Evolutionary conservation across 2,888 invertebrate genomes (phyloP).

Genomic region (Volucella zonaria): DNA sequence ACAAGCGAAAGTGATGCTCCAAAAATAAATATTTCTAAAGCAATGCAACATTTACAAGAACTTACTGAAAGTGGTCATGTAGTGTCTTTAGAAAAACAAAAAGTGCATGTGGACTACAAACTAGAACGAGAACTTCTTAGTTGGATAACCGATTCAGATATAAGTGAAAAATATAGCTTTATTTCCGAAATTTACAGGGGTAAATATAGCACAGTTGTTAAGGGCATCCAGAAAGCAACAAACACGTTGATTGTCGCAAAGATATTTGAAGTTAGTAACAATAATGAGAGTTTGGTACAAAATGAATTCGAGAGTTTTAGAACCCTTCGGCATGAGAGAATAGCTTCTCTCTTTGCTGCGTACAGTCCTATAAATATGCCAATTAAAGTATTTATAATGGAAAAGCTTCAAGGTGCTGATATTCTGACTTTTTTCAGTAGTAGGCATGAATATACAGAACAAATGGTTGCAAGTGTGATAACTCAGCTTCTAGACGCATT

Average conservation of each 20-base stretch:
- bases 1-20: conserved; percentile 87
- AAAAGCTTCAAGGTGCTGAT: conserved; percentile 95
- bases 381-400: conserved; percentile 89
- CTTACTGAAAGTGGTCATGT: conserved; percentile 92
- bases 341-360: conserved; percentile 89
- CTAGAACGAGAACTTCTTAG: conserved; percentile 89
- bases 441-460: conserved; percentile 95
- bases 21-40: conserved; percentile 90
- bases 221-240: conserved; percentile 89
- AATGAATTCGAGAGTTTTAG: conserved; percentile 93
- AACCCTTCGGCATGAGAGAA: conserved; percentile 93
- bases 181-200: conserved; percentile 94
- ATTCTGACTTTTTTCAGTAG: conserved; percentile 94
- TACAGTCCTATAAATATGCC: conserved; percentile 88
- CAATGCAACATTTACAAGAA: conserved; percentile 92
- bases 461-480: conserved; percentile 93
- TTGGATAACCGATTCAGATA: conserved; percentile 87
- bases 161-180: conserved; percentile 91
- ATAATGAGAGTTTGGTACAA: conserved; percentile 87
- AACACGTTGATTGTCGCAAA: conserved; percentile 93
- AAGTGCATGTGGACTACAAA: conserved; percentile 88
- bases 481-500: conserved; percentile 94
- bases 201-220: conserved; percentile 92
- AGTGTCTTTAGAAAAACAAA: conserved; percentile 86
- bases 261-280: conserved; percentile 87